A percentile compares a stretch with the other conserved stretches of the same genome.
phyloP scores from a whole-genome alignment of 2,888 invertebrate species.

The Pammene aurita region DNA sequence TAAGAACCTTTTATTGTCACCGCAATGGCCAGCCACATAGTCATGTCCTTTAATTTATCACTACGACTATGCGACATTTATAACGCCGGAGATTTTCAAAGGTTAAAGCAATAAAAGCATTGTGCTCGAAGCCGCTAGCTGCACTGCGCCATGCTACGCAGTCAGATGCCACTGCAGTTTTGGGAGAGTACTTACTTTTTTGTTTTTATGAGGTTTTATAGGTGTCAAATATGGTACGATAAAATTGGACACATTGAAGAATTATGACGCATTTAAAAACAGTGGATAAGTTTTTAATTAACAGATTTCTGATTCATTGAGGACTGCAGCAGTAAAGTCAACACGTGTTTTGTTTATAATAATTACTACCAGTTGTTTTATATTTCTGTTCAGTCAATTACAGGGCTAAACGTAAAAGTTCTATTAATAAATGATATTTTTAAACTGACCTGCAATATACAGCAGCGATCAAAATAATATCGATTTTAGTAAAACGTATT shows the following conservation, averaged over 20 bases:
- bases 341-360: no score
- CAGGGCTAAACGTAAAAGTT: no score
- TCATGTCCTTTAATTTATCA: constrained; percentile 36
- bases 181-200: constrained; percentile 7
- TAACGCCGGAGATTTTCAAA: constrained; percentile 28
- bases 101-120: constrained; percentile 35
- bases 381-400: no score
- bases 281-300: no score
- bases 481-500: no score
- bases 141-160: constrained; percentile 36
- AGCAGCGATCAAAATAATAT: no score
- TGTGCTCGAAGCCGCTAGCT: constrained; percentile 24
- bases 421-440: no score
- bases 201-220: constrained; percentile 5
- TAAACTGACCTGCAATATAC: no score
- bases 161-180: constrained; percentile 29
- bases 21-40: constrained; percentile 15
- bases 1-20: constrained; percentile 11
- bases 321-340: no score
- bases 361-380: no score
- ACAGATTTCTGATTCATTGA: no score
- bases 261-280: background rate
- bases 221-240: background rate
- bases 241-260: background rate
- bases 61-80: constrained; percentile 30